Evolutionary conservation across 2,797 vertebrate genomes (phyloP), one percentile per base, ranked within the genome.

Genomic region (Hapalemur alaotrensis): DNA sequence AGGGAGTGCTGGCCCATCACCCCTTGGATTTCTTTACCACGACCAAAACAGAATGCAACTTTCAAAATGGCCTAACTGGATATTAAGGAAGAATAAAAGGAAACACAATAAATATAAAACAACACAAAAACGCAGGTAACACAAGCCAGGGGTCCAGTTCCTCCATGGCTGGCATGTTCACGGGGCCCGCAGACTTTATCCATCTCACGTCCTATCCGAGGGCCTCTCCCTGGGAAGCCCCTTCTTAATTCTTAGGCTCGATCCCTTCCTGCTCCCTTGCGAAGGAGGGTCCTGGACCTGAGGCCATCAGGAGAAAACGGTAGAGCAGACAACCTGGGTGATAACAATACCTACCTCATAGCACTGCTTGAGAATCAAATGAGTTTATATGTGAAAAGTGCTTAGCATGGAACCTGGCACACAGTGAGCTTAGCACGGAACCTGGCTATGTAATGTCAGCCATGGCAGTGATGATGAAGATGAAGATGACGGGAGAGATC

Each of bases 121-220:
- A 46, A 59, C n/a, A 54, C 50, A n/a, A 52, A 85, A 32, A 15
- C 12, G 20, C n/a, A 46, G 46, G 28, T 0, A 23, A 10, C 46
- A 10, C 11, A 41, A 32, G 38, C 67, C 57, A 2, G 20, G 11
- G 18, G 9, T 59, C 41, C 12, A 0, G 0, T 73, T 78, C 13
- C 38, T 57, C 67, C 38, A 0, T 1, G 41, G 28, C 15, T 11
- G 8, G 2, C 15, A 2, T 0, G 1, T 83, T 23, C 5, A 5
- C 0, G 2, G 12, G 50, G 23, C 3, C 25, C 38, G 7, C 9
- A 4, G 70, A 59, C 89, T 78, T 30, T 32, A 57, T 54, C 2
- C 5, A 18, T 0, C 18, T 28, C 9, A 4, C 0, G 0, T 57
- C 10, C 63, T 32, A 1, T 54, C 23, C 23, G 35, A 32, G 13